phyloP scores from a whole-genome alignment of 2,888 invertebrate species.

The Entomobrya proxima region DNA sequence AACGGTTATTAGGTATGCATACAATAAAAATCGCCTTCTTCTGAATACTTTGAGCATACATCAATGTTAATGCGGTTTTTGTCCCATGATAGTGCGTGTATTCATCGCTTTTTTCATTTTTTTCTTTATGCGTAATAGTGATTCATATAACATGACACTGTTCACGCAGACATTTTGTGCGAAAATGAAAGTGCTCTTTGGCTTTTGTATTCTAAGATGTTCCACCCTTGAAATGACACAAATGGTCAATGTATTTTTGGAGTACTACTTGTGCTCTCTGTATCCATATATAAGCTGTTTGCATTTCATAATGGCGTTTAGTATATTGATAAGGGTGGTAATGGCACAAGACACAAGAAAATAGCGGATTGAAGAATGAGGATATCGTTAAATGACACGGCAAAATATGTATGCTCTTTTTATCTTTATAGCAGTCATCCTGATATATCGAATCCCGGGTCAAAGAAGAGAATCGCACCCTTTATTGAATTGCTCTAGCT shows the following conservation, averaged over 20 bases:
- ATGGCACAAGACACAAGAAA: slow-evolving; percentile 15
- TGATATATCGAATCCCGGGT: slow-evolving; percentile 54
- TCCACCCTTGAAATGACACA: slow-evolving; percentile 25
- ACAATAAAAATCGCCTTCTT: no score
- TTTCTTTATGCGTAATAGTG: neutral
- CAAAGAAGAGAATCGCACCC: slow-evolving; percentile 54
- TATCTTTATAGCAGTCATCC: slow-evolving; percentile 60
- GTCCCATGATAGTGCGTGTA: no score
- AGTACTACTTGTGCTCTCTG: neutral
- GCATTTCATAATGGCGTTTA: neutral
- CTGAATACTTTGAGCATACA: no score
- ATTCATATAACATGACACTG: neutral
- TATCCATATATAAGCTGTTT: neutral
- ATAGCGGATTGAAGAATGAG: slow-evolving; percentile 18
- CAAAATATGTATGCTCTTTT: slow-evolving; percentile 35
- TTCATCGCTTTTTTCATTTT: no score
- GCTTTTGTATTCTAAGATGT: slow-evolving; percentile 20
- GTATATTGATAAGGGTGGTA: neutral
- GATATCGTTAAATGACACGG: slow-evolving; percentile 52
- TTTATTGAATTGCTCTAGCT: slow-evolving; percentile 54
- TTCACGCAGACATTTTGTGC: neutral
- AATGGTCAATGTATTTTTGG: slow-evolving; percentile 29
- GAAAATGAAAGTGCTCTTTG: slow-evolving; percentile 24
- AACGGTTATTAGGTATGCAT: no score
- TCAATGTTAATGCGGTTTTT: no score